phyloP scores from a whole-genome alignment of 2,113 vertebrate species.

The Coracopsis vasa region DNA sequence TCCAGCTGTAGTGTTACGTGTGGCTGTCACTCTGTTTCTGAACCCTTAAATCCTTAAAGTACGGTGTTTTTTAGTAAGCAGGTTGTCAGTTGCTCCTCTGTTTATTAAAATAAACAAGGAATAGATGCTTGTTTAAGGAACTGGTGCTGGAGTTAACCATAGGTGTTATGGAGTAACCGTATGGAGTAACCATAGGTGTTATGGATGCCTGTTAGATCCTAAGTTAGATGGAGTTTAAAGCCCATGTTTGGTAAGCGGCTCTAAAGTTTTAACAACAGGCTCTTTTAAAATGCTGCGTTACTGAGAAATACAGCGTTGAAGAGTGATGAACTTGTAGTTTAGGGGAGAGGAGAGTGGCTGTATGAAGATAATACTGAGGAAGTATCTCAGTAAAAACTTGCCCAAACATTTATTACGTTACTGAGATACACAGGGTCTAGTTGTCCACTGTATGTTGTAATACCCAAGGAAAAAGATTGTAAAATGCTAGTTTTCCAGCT shows the following conservation, averaged over 20 bases:
- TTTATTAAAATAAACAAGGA: background rate
- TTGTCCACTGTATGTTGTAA: background rate
- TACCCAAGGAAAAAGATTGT: background rate
- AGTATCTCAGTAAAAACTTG: background rate
- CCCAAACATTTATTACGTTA: fast-evolving
- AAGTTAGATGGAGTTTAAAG: background rate
- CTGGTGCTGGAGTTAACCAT: background rate
- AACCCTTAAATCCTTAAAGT: background rate
- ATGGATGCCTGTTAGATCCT: background rate
- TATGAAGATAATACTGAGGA: background rate
- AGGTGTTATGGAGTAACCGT: background rate
- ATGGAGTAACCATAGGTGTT: background rate
- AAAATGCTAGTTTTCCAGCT: background rate
- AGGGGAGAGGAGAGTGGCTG: background rate
- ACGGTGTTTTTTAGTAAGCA: background rate
- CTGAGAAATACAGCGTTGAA: background rate
- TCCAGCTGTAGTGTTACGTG: background rate
- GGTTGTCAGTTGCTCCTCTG: background rate
- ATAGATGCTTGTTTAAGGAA: background rate
- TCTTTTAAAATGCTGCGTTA: background rate
- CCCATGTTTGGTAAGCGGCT: background rate
- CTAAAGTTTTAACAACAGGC: background rate
- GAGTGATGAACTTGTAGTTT: background rate
- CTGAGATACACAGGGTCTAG: fast-evolving
- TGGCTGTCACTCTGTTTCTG: background rate